Conservation (phyloP, 2,113 vertebrate species). For the Pollachius pollachius region DNA sequence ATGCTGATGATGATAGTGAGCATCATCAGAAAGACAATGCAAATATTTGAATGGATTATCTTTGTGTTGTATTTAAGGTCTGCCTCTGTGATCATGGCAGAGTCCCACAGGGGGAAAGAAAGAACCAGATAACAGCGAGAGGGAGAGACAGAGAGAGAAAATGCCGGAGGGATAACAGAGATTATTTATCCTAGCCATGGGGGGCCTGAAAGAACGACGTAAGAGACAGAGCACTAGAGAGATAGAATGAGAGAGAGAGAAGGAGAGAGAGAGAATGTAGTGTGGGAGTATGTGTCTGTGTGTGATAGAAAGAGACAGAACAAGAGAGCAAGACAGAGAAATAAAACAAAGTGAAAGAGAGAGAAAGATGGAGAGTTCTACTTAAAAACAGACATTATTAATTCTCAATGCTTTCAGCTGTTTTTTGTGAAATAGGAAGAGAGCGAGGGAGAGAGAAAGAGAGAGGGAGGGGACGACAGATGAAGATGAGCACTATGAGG, state of each 20-base stretch:
- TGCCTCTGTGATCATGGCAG: too few species aligned
- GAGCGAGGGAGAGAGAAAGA: constrained; percentile 6
- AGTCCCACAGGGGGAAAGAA: too few species aligned
- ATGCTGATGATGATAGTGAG: neutral
- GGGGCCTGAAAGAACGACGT: neutral
- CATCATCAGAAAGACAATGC: too few species aligned
- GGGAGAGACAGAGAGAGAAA: neutral
- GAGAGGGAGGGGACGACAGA: constrained; percentile 5
- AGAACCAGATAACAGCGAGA: neutral
- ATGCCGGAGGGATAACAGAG: neutral
- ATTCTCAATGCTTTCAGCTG: constrained; percentile 47
- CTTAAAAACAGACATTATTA: constrained; percentile 47
- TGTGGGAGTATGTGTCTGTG: neutral
- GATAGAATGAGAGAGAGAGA: neutral
- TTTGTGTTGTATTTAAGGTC: too few species aligned
- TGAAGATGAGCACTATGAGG: too few species aligned
- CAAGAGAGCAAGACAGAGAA: constrained; percentile 1
- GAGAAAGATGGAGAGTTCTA: constrained; percentile 4
- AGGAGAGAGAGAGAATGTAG: neutral
- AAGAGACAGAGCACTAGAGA: neutral
- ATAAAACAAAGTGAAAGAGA: neutral
- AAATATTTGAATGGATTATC: too few species aligned
- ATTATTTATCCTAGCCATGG: neutral
- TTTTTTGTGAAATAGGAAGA: constrained; percentile 35
- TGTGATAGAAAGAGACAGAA: neutral